Conservation (phyloP, 1,140 invertebrate genomes). For the Tetramorium alpestre region DNA sequence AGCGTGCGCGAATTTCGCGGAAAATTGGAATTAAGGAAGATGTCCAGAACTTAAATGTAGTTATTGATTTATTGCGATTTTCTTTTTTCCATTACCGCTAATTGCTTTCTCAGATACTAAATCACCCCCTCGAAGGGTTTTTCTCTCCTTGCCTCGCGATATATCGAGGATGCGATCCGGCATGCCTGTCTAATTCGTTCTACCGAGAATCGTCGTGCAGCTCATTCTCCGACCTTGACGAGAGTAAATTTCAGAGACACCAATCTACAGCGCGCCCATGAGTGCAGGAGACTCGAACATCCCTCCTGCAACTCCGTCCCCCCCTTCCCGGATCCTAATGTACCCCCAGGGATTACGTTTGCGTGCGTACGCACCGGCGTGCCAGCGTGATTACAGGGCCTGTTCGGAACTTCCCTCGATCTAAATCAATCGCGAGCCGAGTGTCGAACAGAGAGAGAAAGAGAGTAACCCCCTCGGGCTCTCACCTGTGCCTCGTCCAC, state of each 20-base stretch:
- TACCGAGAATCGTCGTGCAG: neutral
- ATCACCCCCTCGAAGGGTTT: too few relatives aligned
- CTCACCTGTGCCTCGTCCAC: constrained; percentile 11
- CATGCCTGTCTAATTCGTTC: neutral
- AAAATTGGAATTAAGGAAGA: neutral
- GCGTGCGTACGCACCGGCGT: constrained; percentile 62
- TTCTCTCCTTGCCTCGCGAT: too few relatives aligned
- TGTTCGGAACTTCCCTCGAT: constrained; percentile 60
- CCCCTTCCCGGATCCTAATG: constrained; percentile 15
- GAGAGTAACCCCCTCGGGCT: constrained; percentile 2
- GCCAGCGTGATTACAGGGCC: constrained; percentile 69
- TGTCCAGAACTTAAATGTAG: neutral
- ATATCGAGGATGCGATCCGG: neutral
- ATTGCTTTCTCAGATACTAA: neutral
- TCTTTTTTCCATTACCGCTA: neutral
- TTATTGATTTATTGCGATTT: neutral
- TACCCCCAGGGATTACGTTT: constrained; percentile 41
- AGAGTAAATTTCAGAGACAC: constrained; percentile 14
- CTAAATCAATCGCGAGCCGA: constrained; percentile 69
- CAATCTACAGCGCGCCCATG: neutral
- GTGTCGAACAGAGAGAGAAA: neutral
- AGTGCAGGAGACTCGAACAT: neutral
- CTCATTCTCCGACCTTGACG: neutral
- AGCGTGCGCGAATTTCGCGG: neutral
- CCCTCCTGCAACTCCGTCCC: neutral